Conservation (phyloP, 2,797 vertebrate genomes). For the Megaceryle alcyon region DNA sequence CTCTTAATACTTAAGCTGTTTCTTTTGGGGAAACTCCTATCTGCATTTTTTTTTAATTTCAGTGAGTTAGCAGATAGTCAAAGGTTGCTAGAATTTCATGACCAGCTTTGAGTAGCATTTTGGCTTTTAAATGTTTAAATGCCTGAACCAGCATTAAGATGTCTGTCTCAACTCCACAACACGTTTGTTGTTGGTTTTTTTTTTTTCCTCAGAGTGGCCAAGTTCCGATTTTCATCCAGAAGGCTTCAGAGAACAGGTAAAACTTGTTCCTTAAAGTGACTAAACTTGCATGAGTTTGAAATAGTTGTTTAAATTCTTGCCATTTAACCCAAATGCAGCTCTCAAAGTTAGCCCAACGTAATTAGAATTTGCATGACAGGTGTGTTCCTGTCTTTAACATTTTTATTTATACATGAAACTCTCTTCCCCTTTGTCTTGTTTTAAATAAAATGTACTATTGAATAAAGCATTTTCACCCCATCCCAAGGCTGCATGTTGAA, state of each 20-base stretch:
- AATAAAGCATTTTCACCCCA: neutral
- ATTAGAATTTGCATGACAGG: neutral
- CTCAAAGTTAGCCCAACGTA: neutral
- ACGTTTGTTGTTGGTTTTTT: neutral
- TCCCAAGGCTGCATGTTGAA: neutral
- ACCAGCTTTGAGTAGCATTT: neutral
- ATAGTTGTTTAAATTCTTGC: neutral
- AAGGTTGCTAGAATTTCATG: neutral
- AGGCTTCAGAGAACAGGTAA: constrained; percentile 11
- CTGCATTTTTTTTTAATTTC: neutral
- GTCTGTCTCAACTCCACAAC: neutral
- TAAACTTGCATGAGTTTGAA: neutral
- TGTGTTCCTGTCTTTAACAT: neutral
- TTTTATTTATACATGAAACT: neutral
- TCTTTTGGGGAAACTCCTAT: neutral
- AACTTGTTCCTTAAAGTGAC: neutral
- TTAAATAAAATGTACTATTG: neutral
- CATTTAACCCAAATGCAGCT: neutral
- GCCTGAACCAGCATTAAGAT: neutral
- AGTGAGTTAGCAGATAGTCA: neutral
- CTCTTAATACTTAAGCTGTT: neutral
- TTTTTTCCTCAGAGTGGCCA: neutral
- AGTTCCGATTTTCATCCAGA: neutral
- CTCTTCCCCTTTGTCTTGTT: neutral
- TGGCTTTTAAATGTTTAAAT: neutral